A percentile compares a stretch with the other conserved stretches of the same genome.
Evolutionary conservation across 2,113 vertebrate genomes (phyloP).

Genomic region (Paedocypris sp.): DNA sequence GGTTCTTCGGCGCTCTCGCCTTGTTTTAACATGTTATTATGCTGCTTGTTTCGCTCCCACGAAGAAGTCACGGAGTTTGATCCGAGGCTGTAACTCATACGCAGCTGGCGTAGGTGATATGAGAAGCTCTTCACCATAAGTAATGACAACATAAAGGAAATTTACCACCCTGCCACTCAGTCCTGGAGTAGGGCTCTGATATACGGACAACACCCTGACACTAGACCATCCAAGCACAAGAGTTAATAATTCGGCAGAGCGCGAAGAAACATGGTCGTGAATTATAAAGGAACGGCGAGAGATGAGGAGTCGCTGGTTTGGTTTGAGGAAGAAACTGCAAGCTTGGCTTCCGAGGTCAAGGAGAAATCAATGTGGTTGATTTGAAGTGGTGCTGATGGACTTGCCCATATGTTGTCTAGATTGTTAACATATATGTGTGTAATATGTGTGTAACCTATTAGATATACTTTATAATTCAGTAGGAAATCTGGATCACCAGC

Average conservation of each 20-base stretch:
- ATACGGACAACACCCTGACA: constrained; percentile 24
- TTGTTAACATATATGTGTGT: not conserved
- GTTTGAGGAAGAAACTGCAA: not conserved
- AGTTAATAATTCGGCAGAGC: constrained; percentile 51
- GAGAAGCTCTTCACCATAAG: constrained; percentile 39
- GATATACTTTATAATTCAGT: too few species aligned
- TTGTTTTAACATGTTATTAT: constrained; percentile 41
- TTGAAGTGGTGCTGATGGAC: not conserved
- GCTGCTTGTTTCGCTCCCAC: constrained; percentile 17
- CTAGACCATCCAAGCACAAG: constrained; percentile 20
- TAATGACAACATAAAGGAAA: constrained; percentile 61
- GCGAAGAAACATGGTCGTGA: constrained; percentile 48
- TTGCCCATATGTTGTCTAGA: constrained; percentile 1
- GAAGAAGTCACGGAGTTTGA: constrained; percentile 31
- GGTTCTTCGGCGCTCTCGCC: constrained; percentile 13
- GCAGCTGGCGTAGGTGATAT: constrained; percentile 26
- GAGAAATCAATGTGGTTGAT: constrained; percentile 1
- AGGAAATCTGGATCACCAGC: too few species aligned
- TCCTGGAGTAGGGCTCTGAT: constrained; percentile 15
- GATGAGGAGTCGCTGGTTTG: constrained; percentile 2
- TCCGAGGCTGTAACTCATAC: constrained; percentile 43
- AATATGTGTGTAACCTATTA: not conserved
- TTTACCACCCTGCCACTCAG: constrained; percentile 48
- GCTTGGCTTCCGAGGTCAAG: constrained; percentile 35
- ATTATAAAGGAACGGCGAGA: constrained; percentile 44